Percentiles rank a stretch among this genome's conserved stretches.
Evolutionary conservation across 2,113 vertebrate species (phyloP).

Genomic region (Epinephelus moara): DNA sequence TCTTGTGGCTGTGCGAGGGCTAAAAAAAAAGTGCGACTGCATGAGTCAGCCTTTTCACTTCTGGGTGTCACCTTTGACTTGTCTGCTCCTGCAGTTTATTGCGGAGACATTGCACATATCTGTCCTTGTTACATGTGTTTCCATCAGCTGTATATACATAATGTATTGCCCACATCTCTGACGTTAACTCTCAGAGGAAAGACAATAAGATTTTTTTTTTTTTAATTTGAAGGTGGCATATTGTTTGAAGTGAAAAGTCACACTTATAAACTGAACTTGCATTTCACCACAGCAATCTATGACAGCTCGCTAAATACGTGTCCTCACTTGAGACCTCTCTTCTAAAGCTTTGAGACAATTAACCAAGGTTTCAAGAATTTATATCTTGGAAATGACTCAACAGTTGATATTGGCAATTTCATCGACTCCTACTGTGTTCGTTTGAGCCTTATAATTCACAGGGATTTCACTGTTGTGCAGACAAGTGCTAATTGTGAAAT

Average conservation of each 20-base stretch:
- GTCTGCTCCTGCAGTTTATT: background rate
- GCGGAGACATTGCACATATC: slow-evolving; percentile 12
- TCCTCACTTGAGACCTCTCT: slow-evolving; percentile 1
- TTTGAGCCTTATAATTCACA: slow-evolving; percentile 10
- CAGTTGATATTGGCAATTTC: slow-evolving; percentile 29
- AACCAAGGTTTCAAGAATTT: slow-evolving; percentile 17
- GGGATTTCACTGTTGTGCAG: background rate
- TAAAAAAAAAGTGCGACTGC: background rate
- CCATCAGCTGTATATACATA: slow-evolving; percentile 2
- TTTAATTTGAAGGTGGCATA: slow-evolving; percentile 13
- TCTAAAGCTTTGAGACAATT: slow-evolving; percentile 21
- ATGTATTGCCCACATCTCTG: slow-evolving; percentile 12
- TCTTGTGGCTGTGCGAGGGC: background rate
- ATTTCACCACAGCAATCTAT: background rate
- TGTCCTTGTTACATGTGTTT: background rate
- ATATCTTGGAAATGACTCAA: slow-evolving; percentile 12
- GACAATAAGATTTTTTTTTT: background rate
- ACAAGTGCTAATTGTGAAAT: slow-evolving; percentile 6
- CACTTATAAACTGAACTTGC: slow-evolving; percentile 23
- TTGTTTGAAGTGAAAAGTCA: slow-evolving; percentile 37
- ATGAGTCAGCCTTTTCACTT: slow-evolving; percentile 19
- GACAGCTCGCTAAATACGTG: slow-evolving; percentile 28
- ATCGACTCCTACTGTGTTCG: slow-evolving; percentile 26
- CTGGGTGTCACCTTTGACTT: slow-evolving; percentile 23
- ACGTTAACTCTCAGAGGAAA: slow-evolving; percentile 5